A percentile compares a stretch with the other conserved stretches of the same genome.
These are phyloP conservation scores for Trypoxylus dichotomus DNA, from an alignment of 1,140 invertebrate genomes.

Conservation along the genomic window DNA sequence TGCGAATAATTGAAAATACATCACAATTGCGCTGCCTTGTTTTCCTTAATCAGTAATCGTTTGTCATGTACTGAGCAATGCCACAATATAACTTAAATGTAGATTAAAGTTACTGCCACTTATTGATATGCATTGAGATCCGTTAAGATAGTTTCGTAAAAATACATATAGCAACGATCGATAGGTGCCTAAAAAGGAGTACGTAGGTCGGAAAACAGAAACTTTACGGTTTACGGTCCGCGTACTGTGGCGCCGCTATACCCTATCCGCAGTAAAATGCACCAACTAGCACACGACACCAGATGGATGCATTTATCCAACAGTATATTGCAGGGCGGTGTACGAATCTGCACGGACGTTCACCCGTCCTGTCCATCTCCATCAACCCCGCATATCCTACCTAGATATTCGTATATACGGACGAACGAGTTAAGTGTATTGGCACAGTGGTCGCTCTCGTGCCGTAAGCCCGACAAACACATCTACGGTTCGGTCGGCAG, in stretches of 20 bases:
- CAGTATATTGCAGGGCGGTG: neutral
- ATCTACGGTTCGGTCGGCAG: neutral
- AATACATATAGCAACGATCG: neutral
- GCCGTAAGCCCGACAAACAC: constrained; percentile 20
- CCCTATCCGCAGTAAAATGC: neutral
- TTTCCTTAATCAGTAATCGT: no score
- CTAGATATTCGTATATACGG: neutral
- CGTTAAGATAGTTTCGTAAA: neutral
- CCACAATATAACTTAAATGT: no score
- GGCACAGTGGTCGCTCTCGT: neutral
- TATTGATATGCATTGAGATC: no score
- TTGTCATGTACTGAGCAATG: no score
- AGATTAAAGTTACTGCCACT: no score
- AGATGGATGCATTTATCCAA: neutral
- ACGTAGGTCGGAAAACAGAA: neutral
- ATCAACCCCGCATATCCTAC: neutral
- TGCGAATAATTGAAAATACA: no score
- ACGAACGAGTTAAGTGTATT: constrained; percentile 16
- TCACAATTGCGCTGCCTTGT: no score
- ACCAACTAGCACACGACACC: neutral
- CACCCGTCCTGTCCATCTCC: neutral
- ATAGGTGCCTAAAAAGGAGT: no score
- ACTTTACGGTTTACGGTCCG: neutral
- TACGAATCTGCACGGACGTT: neutral
- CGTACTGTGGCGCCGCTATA: neutral